Percentiles rank a stretch among this genome's conserved stretches.
These are phyloP conservation scores for Coracias cyanogaster DNA, from an alignment of 2,797 vertebrate genomes.

Conservation along the genomic window DNA sequence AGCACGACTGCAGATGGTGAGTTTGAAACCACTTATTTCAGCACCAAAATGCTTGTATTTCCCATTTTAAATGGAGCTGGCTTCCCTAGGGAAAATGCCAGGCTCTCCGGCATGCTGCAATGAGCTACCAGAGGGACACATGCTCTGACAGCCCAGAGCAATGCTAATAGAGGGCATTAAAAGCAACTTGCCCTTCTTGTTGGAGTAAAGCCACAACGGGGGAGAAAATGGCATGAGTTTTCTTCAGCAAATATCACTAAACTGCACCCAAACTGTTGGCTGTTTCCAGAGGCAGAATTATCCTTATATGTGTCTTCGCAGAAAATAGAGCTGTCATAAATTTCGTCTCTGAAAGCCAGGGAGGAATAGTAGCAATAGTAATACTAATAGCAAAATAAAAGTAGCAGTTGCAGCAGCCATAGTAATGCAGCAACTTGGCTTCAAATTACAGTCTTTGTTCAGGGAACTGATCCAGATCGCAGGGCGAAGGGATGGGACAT, in stretches of 20 bases:
- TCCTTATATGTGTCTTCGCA: background rate
- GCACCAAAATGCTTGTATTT: slow-evolving; percentile 13
- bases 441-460: background rate
- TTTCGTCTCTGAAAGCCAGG: background rate
- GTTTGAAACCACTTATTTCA: slow-evolving; percentile 31
- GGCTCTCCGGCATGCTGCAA: background rate
- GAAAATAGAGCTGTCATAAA: background rate
- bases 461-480: background rate
- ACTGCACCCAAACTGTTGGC: background rate
- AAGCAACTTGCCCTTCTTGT: background rate
- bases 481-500: background rate
- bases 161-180: background rate
- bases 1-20: slow-evolving; percentile 36
- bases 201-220: background rate
- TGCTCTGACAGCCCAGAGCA: background rate
- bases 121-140: background rate
- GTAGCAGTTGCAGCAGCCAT: background rate
- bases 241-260: background rate
- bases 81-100: background rate
- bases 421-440: background rate
- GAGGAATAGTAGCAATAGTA: background rate
- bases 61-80: background rate
- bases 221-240: background rate
- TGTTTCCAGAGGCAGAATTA: background rate
- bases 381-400: slow-evolving; percentile 20